A percentile compares a stretch with the other conserved stretches of the same genome.
These are phyloP conservation scores for Macrosoma leucophasiata DNA, from an alignment of 2,888 invertebrate species.

Conservation along the genomic window DNA sequence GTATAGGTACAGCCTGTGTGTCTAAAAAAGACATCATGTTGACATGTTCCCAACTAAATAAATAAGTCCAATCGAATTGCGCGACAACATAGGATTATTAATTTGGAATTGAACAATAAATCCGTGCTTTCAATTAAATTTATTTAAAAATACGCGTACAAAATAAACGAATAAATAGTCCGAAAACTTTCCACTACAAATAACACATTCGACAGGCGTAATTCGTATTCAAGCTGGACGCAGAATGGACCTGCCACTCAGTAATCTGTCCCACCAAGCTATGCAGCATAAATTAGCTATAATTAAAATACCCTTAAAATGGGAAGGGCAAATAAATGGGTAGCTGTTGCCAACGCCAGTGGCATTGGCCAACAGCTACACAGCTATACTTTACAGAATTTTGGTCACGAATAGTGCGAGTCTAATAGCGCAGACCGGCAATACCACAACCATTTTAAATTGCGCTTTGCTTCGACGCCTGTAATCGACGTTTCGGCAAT, in stretches of 20 bases:
- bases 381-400: slow-evolving; percentile 12
- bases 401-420: slow-evolving; percentile 7
- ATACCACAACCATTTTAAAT: slow-evolving; percentile 50
- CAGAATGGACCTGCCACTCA: slow-evolving; percentile 49
- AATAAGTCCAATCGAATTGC: too few species aligned
- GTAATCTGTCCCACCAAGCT: slow-evolving; percentile 62
- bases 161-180: too few species aligned
- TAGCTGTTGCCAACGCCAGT: slow-evolving; percentile 13
- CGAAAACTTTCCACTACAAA: not conserved
- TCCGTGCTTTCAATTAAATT: too few species aligned
- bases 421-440: slow-evolving; percentile 41
- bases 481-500: slow-evolving; percentile 34
- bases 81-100: too few species aligned
- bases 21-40: too few species aligned
- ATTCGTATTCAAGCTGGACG: slow-evolving; percentile 39
- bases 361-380: too few species aligned
- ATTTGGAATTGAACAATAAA: too few species aligned
- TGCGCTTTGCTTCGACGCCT: slow-evolving; percentile 36
- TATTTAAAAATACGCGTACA: too few species aligned
- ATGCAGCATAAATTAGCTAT: slow-evolving; percentile 63
- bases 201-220: slow-evolving; percentile 33
- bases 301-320: slow-evolving; percentile 66
- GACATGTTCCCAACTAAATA: too few species aligned
- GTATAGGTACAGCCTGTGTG: too few species aligned
- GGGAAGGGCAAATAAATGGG: slow-evolving; percentile 60